Base-by-base conservation (phyloP, 2,888 invertebrate genomes). In the Epiblema foenella region DNA sequence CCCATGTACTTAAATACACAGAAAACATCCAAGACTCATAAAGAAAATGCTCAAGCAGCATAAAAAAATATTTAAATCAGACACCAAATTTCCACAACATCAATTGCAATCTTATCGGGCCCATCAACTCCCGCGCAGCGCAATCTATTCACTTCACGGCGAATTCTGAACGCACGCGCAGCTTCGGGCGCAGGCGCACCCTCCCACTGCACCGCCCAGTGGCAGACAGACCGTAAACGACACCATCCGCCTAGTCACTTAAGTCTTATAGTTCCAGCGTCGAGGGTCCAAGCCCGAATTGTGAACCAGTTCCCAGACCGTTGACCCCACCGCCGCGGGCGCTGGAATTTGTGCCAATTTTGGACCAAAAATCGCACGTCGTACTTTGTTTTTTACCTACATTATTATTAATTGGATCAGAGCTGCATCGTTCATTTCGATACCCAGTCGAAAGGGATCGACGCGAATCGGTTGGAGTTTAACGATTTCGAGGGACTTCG, bases 341-440 rank as follows among this genome's bases (percentile, higher is more conserved):
- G 83, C 78, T 79, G 86, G 90, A 83, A 89, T 91, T 89, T 88
- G 86, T 82, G 86, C 88, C 84, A 87, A 90, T 89, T 92, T 89
- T 84, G 89, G 84, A 76, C 81, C 87, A 84, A 87, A 90, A 91
- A 88, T 92, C 89, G 89, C 91, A 90, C 89, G 79, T 87, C 83
- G 88, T 84, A 85, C 87, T 81, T 88, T 88, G 89, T 89, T 92
- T 91, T n/a, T 91, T 91, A 85, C 86, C 73, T 75, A 79, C 86
- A 81, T 87, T 90, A 89, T 90, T 93, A 92, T 91, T 93, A 92
- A 92, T 91, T 93, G 92, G 91, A 91, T 89, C 92, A 90, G 82
- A 84, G 81, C 85, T 83, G 81, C 68, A 73, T 73, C 69, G 65
- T 64, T 69, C 63, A 69, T 69, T 69, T 73, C 76, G 79, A 65